Evolutionary conservation across 1,140 invertebrate species (phyloP).

Genomic region (Eueides isabella): DNA sequence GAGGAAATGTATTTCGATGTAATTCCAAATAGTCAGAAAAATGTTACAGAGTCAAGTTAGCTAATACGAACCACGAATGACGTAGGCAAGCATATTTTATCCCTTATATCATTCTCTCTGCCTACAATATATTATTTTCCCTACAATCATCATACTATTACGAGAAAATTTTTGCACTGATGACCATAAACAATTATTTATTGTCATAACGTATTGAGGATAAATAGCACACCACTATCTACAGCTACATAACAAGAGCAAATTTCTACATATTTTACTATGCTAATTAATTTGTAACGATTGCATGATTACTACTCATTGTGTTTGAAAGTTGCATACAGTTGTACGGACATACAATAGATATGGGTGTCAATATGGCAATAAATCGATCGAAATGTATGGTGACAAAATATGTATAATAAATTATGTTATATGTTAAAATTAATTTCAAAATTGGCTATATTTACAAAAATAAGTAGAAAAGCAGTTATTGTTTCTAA

Average conservation of each 20-base stretch:
- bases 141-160: not conserved
- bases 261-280: constrained; percentile 48
- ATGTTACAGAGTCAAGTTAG: too few species aligned
- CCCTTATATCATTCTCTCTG: not conserved
- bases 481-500: too few species aligned
- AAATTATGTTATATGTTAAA: not conserved
- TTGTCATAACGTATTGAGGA: not conserved
- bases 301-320: constrained; percentile 38
- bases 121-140: not conserved
- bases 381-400: not conserved
- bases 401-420: not conserved
- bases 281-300: constrained; percentile 50
- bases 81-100: not conserved
- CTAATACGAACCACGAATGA: too few species aligned
- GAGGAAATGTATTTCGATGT: too few species aligned
- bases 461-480: too few species aligned
- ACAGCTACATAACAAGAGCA: constrained; percentile 25
- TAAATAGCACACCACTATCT: constrained; percentile 14
- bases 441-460: too few species aligned
- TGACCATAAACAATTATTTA: constrained; percentile 1
- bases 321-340: constrained; percentile 32
- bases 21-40: too few species aligned
- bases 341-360: constrained; percentile 26
- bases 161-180: not conserved
- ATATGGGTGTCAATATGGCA: not conserved